These are phyloP conservation scores for Epicauta chinensis DNA, from an alignment of 1,140 invertebrate genomes.

Conservation along the genomic window DNA sequence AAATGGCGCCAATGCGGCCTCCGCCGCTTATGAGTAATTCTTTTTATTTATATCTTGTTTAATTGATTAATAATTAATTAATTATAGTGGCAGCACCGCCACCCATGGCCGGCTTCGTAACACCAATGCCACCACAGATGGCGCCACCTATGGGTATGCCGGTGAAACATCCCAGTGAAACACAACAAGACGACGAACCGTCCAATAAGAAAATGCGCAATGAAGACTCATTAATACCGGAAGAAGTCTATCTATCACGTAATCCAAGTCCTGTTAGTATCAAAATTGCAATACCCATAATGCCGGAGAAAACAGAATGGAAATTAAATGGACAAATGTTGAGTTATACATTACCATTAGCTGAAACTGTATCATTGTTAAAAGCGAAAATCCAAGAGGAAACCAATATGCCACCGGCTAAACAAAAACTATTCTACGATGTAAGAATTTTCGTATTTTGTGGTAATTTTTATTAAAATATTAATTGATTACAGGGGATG, in stretches of 20 bases:
- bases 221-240: constrained; percentile 88
- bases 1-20: constrained; percentile 57
- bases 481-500: constrained; percentile 70
- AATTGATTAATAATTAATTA: neutral
- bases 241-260: constrained; percentile 71
- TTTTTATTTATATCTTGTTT: neutral
- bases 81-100: constrained; percentile 44
- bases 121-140: constrained; percentile 43
- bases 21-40: constrained; percentile 53
- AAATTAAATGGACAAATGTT: constrained; percentile 90
- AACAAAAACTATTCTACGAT: constrained; percentile 93
- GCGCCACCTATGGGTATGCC: constrained; percentile 41
- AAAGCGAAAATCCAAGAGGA: constrained; percentile 87
- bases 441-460: constrained; percentile 46
- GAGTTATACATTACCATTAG: constrained; percentile 69
- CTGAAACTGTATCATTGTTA: constrained; percentile 75
- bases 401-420: constrained; percentile 90
- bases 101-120: constrained; percentile 45
- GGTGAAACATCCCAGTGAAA: constrained; percentile 47
- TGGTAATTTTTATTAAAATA: constrained; percentile 1
- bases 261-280: constrained; percentile 66
- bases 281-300: constrained; percentile 72
- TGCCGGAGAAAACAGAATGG: constrained; percentile 91
- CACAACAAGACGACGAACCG: constrained; percentile 71
- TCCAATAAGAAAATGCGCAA: constrained; percentile 81